Conservation (phyloP, 2,888 invertebrate species). For the Aleiodes testaceus region DNA sequence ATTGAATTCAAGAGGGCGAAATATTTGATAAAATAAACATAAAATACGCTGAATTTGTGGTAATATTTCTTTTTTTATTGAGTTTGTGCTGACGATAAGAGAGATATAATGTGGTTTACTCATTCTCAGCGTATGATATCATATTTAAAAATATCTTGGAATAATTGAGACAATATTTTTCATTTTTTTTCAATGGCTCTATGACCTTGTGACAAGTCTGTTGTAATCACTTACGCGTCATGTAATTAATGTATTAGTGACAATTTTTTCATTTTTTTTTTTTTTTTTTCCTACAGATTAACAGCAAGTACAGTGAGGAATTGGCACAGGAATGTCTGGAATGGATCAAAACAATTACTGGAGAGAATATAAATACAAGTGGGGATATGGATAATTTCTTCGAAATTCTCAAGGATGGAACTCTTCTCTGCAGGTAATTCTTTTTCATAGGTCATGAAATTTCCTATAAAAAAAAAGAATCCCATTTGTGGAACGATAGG, state of each 20-base stretch:
- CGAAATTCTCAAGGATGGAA: constrained; percentile 92
- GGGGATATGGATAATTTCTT: constrained; percentile 97
- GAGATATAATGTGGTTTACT: too few species aligned
- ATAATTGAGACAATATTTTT: constrained; percentile 15
- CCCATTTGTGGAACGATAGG: too few species aligned
- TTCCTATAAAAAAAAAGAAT: too few species aligned
- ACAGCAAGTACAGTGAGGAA: constrained; percentile 97
- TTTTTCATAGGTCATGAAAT: background rate
- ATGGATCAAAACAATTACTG: constrained; percentile 92
- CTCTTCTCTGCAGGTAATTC: constrained; percentile 89
- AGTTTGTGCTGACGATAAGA: background rate
- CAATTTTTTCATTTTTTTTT: background rate
- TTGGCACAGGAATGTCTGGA: constrained; percentile 92
- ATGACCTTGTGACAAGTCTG: constrained; percentile 10
- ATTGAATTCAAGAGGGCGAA: background rate
- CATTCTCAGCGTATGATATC: constrained; percentile 7
- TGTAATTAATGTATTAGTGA: background rate
- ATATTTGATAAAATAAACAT: constrained; percentile 8
- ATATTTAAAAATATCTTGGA: constrained; percentile 29
- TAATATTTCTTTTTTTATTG: too few species aligned
- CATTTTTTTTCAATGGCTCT: background rate
- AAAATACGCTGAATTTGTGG: background rate
- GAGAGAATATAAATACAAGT: constrained; percentile 87
- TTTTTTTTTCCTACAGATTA: constrained; percentile 82
- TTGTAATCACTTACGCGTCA: constrained; percentile 1